Percentiles rank a stretch among this genome's conserved stretches.
Conservation (phyloP, 2,113 vertebrate species). For the Gymnorhina tibicen region DNA sequence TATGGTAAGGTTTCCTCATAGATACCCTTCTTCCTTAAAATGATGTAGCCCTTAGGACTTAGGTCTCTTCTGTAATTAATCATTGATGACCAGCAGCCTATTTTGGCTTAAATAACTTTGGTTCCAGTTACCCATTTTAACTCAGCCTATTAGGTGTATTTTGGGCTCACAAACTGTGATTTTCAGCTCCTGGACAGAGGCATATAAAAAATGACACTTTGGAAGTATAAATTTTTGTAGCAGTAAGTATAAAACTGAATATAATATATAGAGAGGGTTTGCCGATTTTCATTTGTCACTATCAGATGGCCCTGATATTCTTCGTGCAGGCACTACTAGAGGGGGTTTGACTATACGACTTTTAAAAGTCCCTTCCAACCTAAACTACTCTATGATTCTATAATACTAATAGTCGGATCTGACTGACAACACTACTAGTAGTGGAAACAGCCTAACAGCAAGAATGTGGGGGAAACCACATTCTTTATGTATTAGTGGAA, state of each 20-base stretch:
- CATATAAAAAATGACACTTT: not conserved
- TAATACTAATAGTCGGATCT: not conserved
- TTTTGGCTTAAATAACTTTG: not conserved
- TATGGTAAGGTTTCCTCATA: not conserved
- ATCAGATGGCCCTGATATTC: not conserved
- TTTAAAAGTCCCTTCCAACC: not conserved
- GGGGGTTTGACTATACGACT: not conserved
- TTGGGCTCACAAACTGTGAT: not conserved
- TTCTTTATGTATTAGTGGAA: not conserved
- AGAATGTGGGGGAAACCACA: accelerated
- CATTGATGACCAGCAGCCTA: not conserved
- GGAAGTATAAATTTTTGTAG: not conserved
- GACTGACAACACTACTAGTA: not conserved
- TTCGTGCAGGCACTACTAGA: accelerated
- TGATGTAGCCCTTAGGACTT: not conserved
- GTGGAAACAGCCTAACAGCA: not conserved
- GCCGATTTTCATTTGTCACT: not conserved
- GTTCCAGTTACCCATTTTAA: not conserved
- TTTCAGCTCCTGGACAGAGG: not conserved
- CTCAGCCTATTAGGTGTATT: not conserved
- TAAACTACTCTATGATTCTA: not conserved
- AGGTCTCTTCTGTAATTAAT: not conserved
- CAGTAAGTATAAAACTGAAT: not conserved
- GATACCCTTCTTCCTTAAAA: not conserved
- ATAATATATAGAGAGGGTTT: not conserved